These are phyloP conservation scores for Sylvilagus bachmani DNA, from an alignment of 2,113 vertebrate species.

Conservation along the genomic window DNA sequence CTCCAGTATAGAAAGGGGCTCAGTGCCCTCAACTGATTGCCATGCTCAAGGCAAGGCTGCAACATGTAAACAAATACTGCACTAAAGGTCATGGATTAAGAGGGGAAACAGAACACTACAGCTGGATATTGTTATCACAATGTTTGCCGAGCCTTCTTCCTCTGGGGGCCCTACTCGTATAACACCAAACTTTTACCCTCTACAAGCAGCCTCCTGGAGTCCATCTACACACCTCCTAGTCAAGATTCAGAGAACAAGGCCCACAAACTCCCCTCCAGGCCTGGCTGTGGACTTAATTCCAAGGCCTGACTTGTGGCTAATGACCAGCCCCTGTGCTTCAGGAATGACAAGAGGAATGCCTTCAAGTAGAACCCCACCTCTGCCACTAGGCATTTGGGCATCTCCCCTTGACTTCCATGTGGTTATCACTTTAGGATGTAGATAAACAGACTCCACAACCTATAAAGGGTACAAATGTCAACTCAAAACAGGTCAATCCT, in stretches of 20 bases:
- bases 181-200: neutral
- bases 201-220: neutral
- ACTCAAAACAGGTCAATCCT: neutral
- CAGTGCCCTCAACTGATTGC: neutral
- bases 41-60: neutral
- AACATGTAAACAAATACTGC: neutral
- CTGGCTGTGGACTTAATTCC: neutral
- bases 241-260: neutral
- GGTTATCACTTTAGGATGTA: neutral
- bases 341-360: neutral
- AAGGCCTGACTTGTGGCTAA: neutral
- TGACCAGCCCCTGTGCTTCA: too few species aligned
- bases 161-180: too few species aligned
- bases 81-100: neutral
- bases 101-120: neutral
- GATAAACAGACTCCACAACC: too few species aligned
- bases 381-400: too few species aligned
- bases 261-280: too few species aligned
- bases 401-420: neutral
- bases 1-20: neutral
- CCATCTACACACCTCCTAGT: too few species aligned
- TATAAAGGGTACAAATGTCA: neutral
- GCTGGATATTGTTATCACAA: neutral
- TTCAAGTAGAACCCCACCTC: neutral
- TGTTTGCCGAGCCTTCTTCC: neutral